phyloP scores from a whole-genome alignment of 1,140 invertebrate species.

The Mylabris phalerata region DNA sequence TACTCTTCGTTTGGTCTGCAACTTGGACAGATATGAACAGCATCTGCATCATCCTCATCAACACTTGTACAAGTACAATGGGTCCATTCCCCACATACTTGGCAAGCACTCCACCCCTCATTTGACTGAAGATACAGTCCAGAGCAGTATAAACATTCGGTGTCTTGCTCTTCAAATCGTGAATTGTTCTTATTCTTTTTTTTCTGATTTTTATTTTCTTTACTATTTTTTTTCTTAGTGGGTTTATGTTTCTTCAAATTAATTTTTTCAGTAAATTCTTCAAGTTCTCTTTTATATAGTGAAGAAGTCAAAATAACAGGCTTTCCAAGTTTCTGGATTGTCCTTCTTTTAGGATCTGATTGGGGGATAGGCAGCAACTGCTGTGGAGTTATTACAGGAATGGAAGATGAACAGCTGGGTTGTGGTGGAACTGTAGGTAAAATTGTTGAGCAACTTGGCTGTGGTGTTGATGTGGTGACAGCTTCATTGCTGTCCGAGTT shows the following conservation, averaged over 20 bases:
- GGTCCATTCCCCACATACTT: background rate
- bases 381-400: background rate
- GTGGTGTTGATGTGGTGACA: background rate
- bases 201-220: background rate
- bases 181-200: no score
- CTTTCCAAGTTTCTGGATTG: conserved; percentile 19
- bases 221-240: background rate
- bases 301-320: conserved; percentile 33
- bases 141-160: conserved; percentile 18
- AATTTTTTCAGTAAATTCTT: background rate
- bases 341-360: background rate
- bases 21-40: conserved; percentile 8
- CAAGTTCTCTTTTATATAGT: conserved; percentile 30
- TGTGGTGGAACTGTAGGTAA: background rate
- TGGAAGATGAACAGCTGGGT: background rate
- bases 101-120: conserved; percentile 6
- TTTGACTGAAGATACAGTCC: conserved; percentile 8
- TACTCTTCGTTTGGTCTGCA: no score
- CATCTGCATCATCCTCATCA: conserved; percentile 2
- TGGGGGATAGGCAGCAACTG: background rate
- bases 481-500: background rate
- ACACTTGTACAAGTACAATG: conserved; percentile 8
- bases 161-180: conserved; percentile 10
- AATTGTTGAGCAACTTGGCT: background rate
- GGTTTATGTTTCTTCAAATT: background rate